Evolutionary conservation across 2,797 vertebrate genomes (phyloP).

Genomic region (Enteromius mattozi): DNA sequence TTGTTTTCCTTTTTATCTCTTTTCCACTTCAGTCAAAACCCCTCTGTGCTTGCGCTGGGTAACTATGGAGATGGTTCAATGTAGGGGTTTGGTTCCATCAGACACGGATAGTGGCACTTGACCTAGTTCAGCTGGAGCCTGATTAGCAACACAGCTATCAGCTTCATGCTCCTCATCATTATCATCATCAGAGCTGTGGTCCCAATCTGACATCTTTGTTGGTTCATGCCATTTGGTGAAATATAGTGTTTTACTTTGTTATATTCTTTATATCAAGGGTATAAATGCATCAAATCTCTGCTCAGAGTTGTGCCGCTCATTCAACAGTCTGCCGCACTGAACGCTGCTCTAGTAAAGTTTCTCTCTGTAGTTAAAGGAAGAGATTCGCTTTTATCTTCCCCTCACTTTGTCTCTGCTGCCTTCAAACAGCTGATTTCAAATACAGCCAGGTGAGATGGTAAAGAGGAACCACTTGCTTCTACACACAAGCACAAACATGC

Average conservation of each 20-base stretch:
- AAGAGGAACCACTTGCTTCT: not conserved
- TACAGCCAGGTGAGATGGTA: slow-evolving; percentile 3
- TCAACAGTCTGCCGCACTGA: not conserved
- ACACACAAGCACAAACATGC: slow-evolving; percentile 11
- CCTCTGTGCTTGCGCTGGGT: slow-evolving; percentile 39
- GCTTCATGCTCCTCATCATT: slow-evolving; percentile 13
- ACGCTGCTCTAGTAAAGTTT: slow-evolving; percentile 30
- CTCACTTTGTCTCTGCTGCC: not conserved
- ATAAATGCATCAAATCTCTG: not conserved
- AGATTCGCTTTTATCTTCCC: slow-evolving; percentile 37
- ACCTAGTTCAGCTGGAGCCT: slow-evolving; percentile 48
- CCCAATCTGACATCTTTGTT: not conserved
- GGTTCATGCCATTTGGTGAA: slow-evolving; percentile 9
- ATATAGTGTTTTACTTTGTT: not conserved
- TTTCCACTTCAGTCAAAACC: slow-evolving; percentile 43
- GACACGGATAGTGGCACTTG: slow-evolving; percentile 46
- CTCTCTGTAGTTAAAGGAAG: slow-evolving; percentile 24
- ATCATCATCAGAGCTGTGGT: slow-evolving; percentile 24
- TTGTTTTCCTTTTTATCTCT: slow-evolving; percentile 44
- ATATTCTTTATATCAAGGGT: not conserved
- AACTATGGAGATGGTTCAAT: slow-evolving; percentile 47
- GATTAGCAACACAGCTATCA: slow-evolving; percentile 48
- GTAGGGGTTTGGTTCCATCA: slow-evolving; percentile 38
- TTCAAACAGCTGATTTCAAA: slow-evolving; percentile 45
- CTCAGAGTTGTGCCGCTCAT: slow-evolving; percentile 8